phyloP scores from a whole-genome alignment of 2,888 invertebrate genomes.

The Drosophila setosimentum region DNA sequence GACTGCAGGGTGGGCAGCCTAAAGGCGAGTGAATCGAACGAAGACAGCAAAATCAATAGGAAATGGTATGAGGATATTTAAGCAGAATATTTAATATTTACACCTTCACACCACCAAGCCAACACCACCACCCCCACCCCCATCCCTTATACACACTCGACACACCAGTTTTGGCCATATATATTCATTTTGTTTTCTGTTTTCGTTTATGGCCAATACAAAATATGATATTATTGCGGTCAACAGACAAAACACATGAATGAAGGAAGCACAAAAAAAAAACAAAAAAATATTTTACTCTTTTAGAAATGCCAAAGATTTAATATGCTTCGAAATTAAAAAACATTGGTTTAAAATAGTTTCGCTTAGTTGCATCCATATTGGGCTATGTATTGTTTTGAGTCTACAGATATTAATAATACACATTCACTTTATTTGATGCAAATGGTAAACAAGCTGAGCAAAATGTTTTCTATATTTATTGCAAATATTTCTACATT shows the following conservation, averaged over 20 bases:
- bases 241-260: background rate
- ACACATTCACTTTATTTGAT: background rate
- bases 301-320: background rate
- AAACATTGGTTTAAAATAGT: background rate
- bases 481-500: background rate
- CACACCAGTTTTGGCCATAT: constrained; percentile 4
- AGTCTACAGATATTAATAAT: background rate
- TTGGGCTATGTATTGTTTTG: background rate
- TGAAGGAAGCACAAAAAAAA: background rate
- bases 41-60: constrained; percentile 65
- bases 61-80: constrained; percentile 70
- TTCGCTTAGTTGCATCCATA: background rate
- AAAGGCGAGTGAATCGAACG: constrained; percentile 24
- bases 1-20: constrained; percentile 19
- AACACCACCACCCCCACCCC: background rate
- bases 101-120: constrained; percentile 27
- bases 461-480: background rate
- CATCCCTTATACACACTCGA: constrained; percentile 5
- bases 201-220: constrained; percentile 4
- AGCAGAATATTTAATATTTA: constrained; percentile 78
- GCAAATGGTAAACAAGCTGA: background rate
- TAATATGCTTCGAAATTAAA: background rate
- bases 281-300: background rate
- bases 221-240: constrained; percentile 22
- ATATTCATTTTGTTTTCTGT: background rate